Conservation (phyloP, 2,888 invertebrate genomes). For the Ceramica pisi region DNA sequence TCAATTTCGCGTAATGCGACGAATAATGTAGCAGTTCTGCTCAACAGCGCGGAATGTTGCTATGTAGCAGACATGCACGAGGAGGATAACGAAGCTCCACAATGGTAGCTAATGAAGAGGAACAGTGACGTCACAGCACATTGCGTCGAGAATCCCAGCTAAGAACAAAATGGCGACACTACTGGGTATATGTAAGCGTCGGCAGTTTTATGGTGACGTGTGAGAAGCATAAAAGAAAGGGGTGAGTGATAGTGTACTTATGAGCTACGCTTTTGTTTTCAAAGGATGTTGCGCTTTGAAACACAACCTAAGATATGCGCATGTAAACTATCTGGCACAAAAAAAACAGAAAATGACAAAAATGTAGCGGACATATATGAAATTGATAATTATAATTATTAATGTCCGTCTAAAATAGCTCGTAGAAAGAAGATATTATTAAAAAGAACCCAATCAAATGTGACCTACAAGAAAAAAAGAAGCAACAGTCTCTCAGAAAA, state of each 20-base stretch:
- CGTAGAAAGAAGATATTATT: neutral
- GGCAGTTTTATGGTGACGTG: slow-evolving; percentile 8
- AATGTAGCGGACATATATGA: neutral
- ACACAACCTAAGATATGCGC: neutral
- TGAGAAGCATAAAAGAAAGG: slow-evolving; percentile 27
- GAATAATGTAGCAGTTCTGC: slow-evolving; percentile 48
- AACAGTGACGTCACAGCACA: slow-evolving; percentile 35
- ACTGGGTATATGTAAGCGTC: slow-evolving; percentile 14
- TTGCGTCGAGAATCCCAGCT: slow-evolving; percentile 24
- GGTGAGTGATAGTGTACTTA: slow-evolving; percentile 25
- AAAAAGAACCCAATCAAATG: slow-evolving; percentile 20
- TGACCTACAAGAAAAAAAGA: slow-evolving; percentile 37
- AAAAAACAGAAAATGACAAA: neutral
- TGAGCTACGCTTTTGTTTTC: neutral
- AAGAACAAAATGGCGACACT: slow-evolving; percentile 44
- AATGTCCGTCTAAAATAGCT: neutral
- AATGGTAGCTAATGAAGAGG: slow-evolving; percentile 52
- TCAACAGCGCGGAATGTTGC: slow-evolving; percentile 34
- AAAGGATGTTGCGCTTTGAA: slow-evolving; percentile 17
- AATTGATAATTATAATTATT: neutral
- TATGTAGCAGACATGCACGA: slow-evolving; percentile 25
- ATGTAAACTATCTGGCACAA: neutral
- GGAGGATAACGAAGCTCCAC: slow-evolving; percentile 36
- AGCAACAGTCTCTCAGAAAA: neutral
- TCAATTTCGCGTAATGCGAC: slow-evolving; percentile 34